These are phyloP conservation scores for Corythornis cristatus DNA, from an alignment of 2,113 vertebrate genomes.

Conservation along the genomic window DNA sequence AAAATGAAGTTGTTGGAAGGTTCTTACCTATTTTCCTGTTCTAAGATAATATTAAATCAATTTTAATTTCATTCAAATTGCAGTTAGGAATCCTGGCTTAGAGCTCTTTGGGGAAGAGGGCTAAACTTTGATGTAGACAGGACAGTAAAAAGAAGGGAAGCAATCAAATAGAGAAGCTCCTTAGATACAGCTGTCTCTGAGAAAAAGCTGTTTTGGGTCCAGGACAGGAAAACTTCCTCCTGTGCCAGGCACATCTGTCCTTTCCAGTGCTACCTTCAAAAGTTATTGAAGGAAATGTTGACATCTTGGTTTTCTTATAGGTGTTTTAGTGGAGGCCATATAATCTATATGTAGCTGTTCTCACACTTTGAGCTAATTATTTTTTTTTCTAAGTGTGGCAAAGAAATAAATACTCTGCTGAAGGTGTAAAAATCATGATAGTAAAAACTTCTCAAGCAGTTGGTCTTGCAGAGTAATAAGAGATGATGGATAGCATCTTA, in stretches of 20 bases:
- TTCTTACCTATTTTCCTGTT: not conserved
- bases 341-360: not conserved
- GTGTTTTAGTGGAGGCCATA: not conserved
- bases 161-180: not conserved
- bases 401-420: not conserved
- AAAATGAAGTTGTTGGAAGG: not conserved
- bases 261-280: not conserved
- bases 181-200: not conserved
- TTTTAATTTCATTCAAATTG: conserved; percentile 1
- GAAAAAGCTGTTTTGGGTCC: not conserved
- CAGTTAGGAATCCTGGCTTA: not conserved
- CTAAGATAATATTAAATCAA: not conserved
- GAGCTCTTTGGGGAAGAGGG: not conserved
- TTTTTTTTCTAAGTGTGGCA: not conserved
- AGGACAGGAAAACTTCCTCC: not conserved
- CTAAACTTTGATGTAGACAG: not conserved
- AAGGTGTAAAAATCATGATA: not conserved
- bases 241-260: not conserved
- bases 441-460: not conserved
- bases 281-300: not conserved
- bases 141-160: not conserved
- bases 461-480: not conserved
- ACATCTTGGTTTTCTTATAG: not conserved
- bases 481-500: not conserved
- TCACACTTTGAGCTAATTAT: not conserved